phyloP scores from a whole-genome alignment of 2,113 vertebrate species.

The Nibea albiflora region DNA sequence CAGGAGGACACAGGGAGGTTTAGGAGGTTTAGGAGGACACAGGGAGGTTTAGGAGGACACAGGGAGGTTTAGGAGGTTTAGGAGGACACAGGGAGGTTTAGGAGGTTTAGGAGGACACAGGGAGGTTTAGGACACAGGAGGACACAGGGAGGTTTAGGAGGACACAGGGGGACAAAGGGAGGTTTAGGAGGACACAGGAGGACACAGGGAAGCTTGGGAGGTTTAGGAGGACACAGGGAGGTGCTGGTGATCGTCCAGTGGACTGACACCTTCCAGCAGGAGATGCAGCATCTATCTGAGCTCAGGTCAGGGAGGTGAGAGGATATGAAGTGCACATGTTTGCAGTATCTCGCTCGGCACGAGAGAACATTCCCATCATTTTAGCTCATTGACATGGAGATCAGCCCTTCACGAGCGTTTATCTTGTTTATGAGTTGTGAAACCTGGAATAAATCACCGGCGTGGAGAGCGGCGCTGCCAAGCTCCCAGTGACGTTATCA shows the following conservation, averaged over 20 bases:
- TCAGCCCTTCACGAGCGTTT: constrained; percentile 37
- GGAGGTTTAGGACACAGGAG: too few species aligned
- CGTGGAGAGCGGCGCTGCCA: constrained; percentile 53
- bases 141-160: not conserved
- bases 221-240: not conserved
- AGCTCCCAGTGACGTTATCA: constrained; percentile 54
- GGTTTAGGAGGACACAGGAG: too few species aligned
- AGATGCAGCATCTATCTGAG: too few species aligned
- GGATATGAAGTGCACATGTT: constrained; percentile 35
- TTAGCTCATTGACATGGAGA: constrained; percentile 46
- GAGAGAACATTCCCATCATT: constrained; percentile 58
- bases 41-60: too few species aligned
- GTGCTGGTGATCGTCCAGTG: not conserved
- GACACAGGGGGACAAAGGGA: not conserved
- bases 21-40: too few species aligned
- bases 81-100: too few species aligned
- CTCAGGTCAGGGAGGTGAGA: constrained; percentile 26
- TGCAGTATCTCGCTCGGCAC: constrained; percentile 39
- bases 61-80: too few species aligned
- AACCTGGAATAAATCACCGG: constrained; percentile 70
- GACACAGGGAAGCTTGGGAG: not conserved
- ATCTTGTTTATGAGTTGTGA: constrained; percentile 71
- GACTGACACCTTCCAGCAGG: not conserved
- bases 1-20: too few species aligned
- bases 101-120: too few species aligned